Base-by-base conservation (phyloP, 2,797 vertebrate species). In the Cetoscarus ocellatus region DNA sequence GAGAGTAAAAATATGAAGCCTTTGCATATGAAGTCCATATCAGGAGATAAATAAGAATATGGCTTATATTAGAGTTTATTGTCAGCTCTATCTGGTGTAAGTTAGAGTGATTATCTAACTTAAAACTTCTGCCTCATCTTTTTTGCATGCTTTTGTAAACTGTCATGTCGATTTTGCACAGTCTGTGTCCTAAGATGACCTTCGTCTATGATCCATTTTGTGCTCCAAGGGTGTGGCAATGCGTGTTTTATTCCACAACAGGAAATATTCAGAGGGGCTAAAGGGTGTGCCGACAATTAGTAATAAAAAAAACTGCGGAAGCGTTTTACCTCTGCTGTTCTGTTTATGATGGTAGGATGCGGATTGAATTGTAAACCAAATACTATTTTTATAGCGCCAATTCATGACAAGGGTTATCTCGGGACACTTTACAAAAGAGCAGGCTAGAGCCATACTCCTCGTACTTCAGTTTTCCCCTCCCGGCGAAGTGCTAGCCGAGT, bases 241-340 rank as follows among this genome's bases (percentile, higher is more conserved):
- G 15, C 3, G 0, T 7, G 19, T 36, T 8, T 44, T 35, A 61
- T 60, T 34, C 52, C 40, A 12, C 8, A 80, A 42, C 61, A 63
- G 79, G 72, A 80, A 83, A 61, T 12, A 9, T 45, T 60, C 5
- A 53, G 19, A 11, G 5, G 12, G 19, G 11, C 2, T 42, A 3
- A 39, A 53, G 79, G 86, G 86, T 58, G 77, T 70, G 62, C 13
- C 56, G 2, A 5, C 35, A 15, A 61, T 54, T 40, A 50, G n/a
- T 12, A 8, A 18, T 47, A 7, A 0, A 17, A 57, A 11, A 58
- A 7, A 8, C 15, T 4, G 10, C 9, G 48, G 50, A 44, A 50
- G 19, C 51, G n/a, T n/a, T n/a, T n/a, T n/a, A n/a, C n/a, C n/a
- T n/a, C n/a, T n/a, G n/a, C 27, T 27, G 27, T 2, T 27, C 27